Base-by-base conservation (phyloP, 2,888 invertebrate species). In the Drepana falcataria region DNA sequence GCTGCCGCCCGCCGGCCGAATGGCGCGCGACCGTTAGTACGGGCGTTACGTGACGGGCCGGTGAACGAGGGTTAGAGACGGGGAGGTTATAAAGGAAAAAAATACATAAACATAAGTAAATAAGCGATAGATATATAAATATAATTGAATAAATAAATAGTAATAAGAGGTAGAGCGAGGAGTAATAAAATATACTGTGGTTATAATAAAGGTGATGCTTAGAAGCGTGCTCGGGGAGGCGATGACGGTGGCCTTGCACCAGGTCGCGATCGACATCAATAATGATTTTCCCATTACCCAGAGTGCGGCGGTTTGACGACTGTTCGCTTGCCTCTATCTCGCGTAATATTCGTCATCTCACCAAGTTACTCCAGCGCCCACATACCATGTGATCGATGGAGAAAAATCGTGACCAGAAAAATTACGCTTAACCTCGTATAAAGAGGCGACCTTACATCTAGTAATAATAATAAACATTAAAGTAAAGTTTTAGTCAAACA, bases 81-180 rank as follows among this genome's bases (percentile, higher is more conserved):
- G 76, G 82, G 73, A 55, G 72, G 73, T 77, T 81, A 78, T 73
- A 73, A 75, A 81, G 72, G 81, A 79, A 77, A 68, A 78, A 69
- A 80, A 74, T 40, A 40, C 7, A 40, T 40, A 40, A 40, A 40
- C 40, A 75, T 77, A 72, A 82, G 79, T 77, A 68, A 73, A 72
- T 69, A 74, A 60, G 73, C 64, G 71, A 62, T 73, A 67, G 60
- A 73, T 70, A 79, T 63, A 73, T 77, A 79, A 64, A 75, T 73
- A 76, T 55, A 71, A 66, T 68, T 54, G 57, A 60, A 59, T 55
- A 59, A 61, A 61, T 44, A 44, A 44, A 44, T 9, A 44, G 9
- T 6, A 44, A 37, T 37, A 37, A 37, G 37, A 4, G 37, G 9
- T 9, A 3, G 9, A 9, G 3, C 9, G 9, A 44, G 3, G 52